These are phyloP conservation scores for Pteronotus mesoamericanus DNA, from an alignment of 2,797 vertebrate genomes.

Conservation along the genomic window DNA sequence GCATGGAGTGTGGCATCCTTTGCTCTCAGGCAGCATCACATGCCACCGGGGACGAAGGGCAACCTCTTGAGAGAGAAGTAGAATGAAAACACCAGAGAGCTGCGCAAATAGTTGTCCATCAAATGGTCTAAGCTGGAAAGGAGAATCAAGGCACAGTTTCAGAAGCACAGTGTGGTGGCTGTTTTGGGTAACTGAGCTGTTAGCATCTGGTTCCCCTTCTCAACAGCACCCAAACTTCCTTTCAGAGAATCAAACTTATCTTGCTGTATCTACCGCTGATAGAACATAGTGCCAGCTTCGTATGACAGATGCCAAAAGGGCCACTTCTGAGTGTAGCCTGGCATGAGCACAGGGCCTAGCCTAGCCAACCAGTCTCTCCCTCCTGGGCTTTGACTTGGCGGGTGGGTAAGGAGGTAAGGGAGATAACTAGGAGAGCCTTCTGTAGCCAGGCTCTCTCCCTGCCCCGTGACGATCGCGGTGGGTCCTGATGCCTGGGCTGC, in stretches of 20 bases:
- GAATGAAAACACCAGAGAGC: not conserved
- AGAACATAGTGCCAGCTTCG: not conserved
- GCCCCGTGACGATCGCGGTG: fast-evolving
- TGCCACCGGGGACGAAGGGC: not conserved
- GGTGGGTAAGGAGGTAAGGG: not conserved
- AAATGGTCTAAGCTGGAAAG: not conserved
- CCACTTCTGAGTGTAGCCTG: not conserved
- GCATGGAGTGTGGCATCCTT: not conserved
- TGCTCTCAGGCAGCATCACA: not conserved
- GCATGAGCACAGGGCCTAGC: not conserved
- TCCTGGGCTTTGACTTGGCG: not conserved
- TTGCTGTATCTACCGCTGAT: not conserved
- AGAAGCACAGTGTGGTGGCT: not conserved
- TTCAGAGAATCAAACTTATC: not conserved
- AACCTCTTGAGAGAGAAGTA: not conserved
- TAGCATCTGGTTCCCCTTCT: not conserved
- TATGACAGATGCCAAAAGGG: not conserved
- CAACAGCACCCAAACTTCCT: not conserved
- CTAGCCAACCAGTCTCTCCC: not conserved
- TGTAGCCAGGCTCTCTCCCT: no score
- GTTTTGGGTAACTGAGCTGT: not conserved
- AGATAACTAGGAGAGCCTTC: no score
- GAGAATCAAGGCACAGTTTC: not conserved
- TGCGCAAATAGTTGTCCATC: not conserved
- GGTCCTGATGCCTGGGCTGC: not conserved